Evolutionary conservation across 2,888 invertebrate species (phyloP).

Genomic region (Cosmorhoe ocellata): DNA sequence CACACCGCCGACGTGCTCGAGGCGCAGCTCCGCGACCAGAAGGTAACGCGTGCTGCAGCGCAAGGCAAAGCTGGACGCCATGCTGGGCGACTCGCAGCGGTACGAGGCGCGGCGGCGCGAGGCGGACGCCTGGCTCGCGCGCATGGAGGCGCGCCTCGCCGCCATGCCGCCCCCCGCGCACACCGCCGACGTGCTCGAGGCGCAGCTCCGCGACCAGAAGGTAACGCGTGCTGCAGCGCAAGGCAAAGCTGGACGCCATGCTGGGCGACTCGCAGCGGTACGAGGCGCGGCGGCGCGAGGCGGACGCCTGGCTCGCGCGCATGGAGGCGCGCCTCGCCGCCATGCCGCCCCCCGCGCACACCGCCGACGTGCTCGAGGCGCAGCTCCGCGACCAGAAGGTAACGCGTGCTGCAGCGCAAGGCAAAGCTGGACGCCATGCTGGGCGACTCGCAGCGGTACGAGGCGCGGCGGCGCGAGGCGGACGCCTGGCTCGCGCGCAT

Average conservation of each 20-base stretch:
- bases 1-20: slow-evolving; percentile 95
- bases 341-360: slow-evolving; percentile 93
- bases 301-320: slow-evolving; percentile 95
- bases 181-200: slow-evolving; percentile 94
- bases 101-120: slow-evolving; percentile 95
- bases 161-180: slow-evolving; percentile 93
- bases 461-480: slow-evolving; percentile 93
- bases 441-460: slow-evolving; percentile 95
- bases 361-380: slow-evolving; percentile 93
- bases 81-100: slow-evolving; percentile 96
- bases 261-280: slow-evolving; percentile 95
- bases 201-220: slow-evolving; percentile 95
- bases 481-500: slow-evolving; percentile 96
- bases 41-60: slow-evolving; percentile 90
- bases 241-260: slow-evolving; percentile 95
- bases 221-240: slow-evolving; percentile 91
- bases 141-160: slow-evolving; percentile 93
- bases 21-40: slow-evolving; percentile 94
- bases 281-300: slow-evolving; percentile 93
- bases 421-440: slow-evolving; percentile 95
- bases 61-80: slow-evolving; percentile 93
- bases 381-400: slow-evolving; percentile 96
- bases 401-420: slow-evolving; percentile 89
- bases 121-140: slow-evolving; percentile 95
- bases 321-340: slow-evolving; percentile 93